Evolutionary conservation across 2,113 vertebrate species (phyloP).

Genomic region (Chamaea fasciata): DNA sequence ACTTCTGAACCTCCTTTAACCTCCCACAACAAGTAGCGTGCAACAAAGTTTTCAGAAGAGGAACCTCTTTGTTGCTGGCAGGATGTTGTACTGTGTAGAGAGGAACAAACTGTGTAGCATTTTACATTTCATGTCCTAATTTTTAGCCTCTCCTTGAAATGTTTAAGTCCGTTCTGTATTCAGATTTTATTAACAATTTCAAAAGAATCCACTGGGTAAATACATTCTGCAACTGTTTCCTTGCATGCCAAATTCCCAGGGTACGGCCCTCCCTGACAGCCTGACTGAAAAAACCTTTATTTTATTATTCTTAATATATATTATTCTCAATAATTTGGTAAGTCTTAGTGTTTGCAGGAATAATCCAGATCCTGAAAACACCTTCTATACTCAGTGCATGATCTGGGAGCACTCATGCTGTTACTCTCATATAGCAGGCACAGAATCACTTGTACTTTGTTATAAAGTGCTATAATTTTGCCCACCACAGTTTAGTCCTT

Average conservation of each 20-base stretch:
- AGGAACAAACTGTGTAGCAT: background rate
- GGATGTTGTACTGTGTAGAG: background rate
- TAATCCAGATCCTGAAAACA: background rate
- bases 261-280: background rate
- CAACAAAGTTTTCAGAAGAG: background rate
- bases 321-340: background rate
- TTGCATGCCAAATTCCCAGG: background rate
- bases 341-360: background rate
- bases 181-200: background rate
- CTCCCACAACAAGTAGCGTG: background rate
- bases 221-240: background rate
- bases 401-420: background rate
- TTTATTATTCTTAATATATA: background rate
- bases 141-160: background rate
- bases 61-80: background rate
- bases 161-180: background rate
- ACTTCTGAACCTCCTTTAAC: background rate
- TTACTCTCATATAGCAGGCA: background rate
- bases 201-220: background rate
- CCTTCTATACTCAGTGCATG: background rate
- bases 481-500: background rate
- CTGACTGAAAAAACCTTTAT: background rate
- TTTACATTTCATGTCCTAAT: background rate
- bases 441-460: background rate
- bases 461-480: background rate